Base-by-base conservation (phyloP, 2,797 vertebrate genomes). In the Calcarius lapponicus region DNA sequence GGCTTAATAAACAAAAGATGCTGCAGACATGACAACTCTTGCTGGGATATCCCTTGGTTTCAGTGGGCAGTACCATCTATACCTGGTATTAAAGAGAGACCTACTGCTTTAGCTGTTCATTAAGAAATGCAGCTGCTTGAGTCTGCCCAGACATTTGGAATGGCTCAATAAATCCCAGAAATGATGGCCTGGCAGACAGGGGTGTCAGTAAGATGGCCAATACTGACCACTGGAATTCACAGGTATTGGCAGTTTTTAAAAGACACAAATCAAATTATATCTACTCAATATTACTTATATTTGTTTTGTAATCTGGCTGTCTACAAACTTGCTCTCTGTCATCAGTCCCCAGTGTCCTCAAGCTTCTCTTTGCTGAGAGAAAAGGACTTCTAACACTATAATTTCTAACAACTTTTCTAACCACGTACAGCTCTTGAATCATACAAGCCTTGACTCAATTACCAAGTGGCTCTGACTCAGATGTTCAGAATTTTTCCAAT, bases 401-500 rank as follows among this genome's bases (percentile, higher is more conserved):
- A 86, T 48, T 74, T 71, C 81, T 31, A 88, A 43, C 36, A 84
- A 83, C 45, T 85, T 94, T 95, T 74, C 78, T 70, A 85, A 80
- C 65, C 65, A 36, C 13, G 58, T 73, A 67, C 72, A 54, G 75
- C 65, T 93, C 67, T 78, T 70, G 75, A 93, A 71, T 70, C 82
- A 65, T 42, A 61, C 48, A 64, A 65, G 45, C 76, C 88, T 70
- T 66, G 62, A 92, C 84, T 61, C 75, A 58, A 26, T 80, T 88
- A 82, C 32, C 80, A 83, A 71, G 65, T 80, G 75, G 69, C 54
- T 80, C 74, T 79, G 58, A 83, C 80, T 86, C 80, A 67, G 62
- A 84, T 67, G 54, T 64, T 92, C 78, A 93, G 40, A 60, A 92
- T 60, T 73, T 75, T 88, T 88, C 89, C 85, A 78, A 64, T 71